Conservation (phyloP, 2,113 vertebrate species). For the Elephas maximus region DNA sequence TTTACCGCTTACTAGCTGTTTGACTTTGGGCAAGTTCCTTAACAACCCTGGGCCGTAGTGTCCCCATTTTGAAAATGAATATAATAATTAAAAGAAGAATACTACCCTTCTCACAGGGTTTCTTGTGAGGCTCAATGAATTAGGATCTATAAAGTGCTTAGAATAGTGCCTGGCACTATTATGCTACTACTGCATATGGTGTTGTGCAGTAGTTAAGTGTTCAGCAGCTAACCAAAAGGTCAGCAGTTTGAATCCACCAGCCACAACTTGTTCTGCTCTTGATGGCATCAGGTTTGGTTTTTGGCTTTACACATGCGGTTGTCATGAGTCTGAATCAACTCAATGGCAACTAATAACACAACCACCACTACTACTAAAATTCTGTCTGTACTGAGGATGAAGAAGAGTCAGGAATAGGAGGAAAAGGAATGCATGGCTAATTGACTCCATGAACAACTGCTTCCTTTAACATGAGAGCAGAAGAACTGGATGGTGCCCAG, state of each 20-base stretch:
- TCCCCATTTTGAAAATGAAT: not conserved
- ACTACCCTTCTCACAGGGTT: not conserved
- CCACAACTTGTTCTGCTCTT: no score
- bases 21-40: not conserved
- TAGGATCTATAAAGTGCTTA: not conserved
- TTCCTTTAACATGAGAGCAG: not conserved
- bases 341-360: no score
- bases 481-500: not conserved
- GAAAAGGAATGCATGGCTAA: not conserved
- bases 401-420: not conserved
- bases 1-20: not conserved
- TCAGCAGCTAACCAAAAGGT: no score
- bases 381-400: no score
- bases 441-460: not conserved
- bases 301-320: not conserved
- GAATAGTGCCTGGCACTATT: no score
- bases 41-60: not conserved
- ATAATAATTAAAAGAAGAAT: not conserved
- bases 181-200: not conserved
- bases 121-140: not conserved
- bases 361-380: no score
- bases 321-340: not conserved
- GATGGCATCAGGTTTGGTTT: no score
- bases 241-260: no score
- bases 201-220: no score